phyloP scores from a whole-genome alignment of 2,113 vertebrate species.

The Sapayoa aenigma region DNA sequence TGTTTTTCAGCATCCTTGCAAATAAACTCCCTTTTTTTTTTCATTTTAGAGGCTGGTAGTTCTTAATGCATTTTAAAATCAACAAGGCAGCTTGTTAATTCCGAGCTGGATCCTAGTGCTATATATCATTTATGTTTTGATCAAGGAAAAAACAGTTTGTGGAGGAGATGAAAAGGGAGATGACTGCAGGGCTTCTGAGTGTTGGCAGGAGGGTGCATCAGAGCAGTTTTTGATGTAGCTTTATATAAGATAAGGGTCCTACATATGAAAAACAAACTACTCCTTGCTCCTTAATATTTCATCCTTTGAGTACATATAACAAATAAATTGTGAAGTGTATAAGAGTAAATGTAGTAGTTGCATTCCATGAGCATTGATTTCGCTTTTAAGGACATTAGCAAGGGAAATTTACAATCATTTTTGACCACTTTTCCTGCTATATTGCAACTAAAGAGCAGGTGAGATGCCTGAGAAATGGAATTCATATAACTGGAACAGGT shows the following conservation, averaged over 20 bases:
- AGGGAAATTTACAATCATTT: neutral
- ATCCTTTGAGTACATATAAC: neutral
- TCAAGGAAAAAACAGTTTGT: slow-evolving; percentile 51
- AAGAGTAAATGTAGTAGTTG: neutral
- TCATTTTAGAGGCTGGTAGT: neutral
- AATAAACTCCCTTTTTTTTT: neutral
- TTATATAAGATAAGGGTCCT: neutral
- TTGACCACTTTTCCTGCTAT: neutral
- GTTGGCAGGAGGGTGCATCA: neutral
- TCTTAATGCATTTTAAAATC: neutral
- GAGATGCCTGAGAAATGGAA: neutral
- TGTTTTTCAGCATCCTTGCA: neutral
- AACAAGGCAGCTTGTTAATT: neutral
- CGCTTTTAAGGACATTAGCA: neutral
- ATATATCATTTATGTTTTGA: slow-evolving; percentile 28
- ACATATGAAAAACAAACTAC: neutral
- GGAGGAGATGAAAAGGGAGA: slow-evolving; percentile 45
- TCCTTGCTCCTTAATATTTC: neutral
- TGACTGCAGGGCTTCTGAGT: slow-evolving; percentile 18
- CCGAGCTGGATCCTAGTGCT: neutral
- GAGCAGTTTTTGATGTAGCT: slow-evolving; percentile 29
- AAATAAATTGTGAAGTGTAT: neutral
- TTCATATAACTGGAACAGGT: neutral
- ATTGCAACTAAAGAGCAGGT: neutral
- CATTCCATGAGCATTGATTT: neutral